Percentiles rank a stretch among this genome's conserved stretches.
Evolutionary conservation across 2,888 invertebrate species (phyloP).

Genomic region (Spilarctia lutea): DNA sequence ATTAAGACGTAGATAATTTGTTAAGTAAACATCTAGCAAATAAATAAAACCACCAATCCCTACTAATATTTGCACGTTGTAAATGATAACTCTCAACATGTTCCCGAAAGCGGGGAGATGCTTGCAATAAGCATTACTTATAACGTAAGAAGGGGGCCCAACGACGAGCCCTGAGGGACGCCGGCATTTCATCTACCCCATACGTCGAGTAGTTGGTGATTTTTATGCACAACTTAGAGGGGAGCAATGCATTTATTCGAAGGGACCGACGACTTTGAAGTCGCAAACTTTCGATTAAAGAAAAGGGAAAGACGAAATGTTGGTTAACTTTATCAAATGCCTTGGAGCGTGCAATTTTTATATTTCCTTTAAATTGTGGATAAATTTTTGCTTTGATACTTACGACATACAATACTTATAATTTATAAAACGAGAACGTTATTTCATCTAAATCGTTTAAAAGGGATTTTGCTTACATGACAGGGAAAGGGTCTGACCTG

Average conservation of each 20-base stretch:
- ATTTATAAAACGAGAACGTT: neutral
- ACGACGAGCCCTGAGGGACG: constrained; percentile 67
- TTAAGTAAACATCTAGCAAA: constrained; percentile 18
- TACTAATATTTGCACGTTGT: constrained; percentile 78
- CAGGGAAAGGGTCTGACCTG: neutral
- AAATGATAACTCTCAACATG: constrained; percentile 65
- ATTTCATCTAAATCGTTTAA: neutral
- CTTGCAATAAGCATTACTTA: constrained; percentile 71
- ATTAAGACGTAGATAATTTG: neutral
- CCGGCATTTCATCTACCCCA: constrained; percentile 73
- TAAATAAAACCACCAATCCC: constrained; percentile 53
- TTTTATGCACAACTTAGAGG: constrained; percentile 56
- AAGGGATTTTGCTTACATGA: neutral
- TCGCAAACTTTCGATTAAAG: constrained; percentile 51
- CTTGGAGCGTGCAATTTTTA: constrained; percentile 37
- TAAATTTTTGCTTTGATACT: constrained; percentile 21
- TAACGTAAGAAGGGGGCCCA: constrained; percentile 55
- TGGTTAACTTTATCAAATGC: constrained; percentile 41
- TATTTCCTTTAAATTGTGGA: constrained; percentile 32
- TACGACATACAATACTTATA: neutral
- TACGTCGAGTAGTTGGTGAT: constrained; percentile 65
- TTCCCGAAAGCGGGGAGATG: constrained; percentile 54
- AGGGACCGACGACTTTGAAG: constrained; percentile 60
- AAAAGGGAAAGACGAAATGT: constrained; percentile 44
- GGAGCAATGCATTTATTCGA: constrained; percentile 64